Conservation (phyloP, 2,113 vertebrate species). For the Cyphomyrus discorhynchus region DNA sequence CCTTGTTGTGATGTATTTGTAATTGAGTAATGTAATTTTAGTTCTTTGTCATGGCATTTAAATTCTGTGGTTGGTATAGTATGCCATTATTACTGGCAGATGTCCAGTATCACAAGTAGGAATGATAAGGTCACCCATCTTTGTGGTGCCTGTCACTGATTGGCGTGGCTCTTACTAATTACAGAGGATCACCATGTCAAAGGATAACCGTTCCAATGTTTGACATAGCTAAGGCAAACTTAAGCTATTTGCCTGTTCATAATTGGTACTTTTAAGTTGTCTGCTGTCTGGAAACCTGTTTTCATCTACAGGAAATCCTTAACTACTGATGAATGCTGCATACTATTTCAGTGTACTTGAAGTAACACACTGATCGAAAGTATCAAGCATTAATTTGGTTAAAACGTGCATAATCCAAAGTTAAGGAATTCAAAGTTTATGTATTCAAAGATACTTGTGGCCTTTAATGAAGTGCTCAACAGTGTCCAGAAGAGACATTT, state of each 20-base stretch:
- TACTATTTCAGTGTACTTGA: neutral
- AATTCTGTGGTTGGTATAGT: neutral
- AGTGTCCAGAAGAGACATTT: neutral
- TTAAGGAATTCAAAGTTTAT: neutral
- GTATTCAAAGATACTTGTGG: neutral
- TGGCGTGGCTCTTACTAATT: neutral
- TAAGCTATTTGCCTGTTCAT: constrained; percentile 42
- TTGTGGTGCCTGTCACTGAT: neutral
- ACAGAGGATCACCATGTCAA: constrained; percentile 8
- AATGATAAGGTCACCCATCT: neutral
- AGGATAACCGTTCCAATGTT: constrained; percentile 28
- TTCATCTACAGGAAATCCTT: constrained; percentile 56
- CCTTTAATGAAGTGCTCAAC: neutral
- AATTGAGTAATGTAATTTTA: neutral
- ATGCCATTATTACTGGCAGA: neutral
- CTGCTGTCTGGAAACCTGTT: constrained; percentile 46
- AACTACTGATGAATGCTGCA: neutral
- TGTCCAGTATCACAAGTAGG: neutral
- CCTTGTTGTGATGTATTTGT: neutral
- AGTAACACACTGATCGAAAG: neutral
- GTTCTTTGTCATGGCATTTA: neutral
- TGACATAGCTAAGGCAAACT: constrained; percentile 20
- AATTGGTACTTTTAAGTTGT: constrained; percentile 35
- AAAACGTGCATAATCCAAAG: neutral
- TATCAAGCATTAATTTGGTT: neutral